phyloP scores from a whole-genome alignment of 2,797 vertebrate genomes.

The Phoeniculus purpureus region DNA sequence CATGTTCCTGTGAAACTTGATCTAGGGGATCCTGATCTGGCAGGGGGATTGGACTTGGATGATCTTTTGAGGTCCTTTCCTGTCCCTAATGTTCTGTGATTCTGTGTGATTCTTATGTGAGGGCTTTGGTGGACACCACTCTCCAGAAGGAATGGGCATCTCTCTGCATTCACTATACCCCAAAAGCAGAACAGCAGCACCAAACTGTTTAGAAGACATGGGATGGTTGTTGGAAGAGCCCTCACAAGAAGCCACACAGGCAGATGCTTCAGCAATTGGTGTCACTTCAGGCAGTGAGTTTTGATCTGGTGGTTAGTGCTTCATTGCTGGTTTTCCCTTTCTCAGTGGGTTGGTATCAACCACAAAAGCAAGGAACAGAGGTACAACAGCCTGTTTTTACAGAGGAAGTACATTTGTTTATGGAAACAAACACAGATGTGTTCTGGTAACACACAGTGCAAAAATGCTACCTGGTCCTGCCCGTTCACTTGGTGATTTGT shows the following conservation, averaged over 20 bases:
- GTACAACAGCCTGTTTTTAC: not conserved
- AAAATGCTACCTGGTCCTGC: not conserved
- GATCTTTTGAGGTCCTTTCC: too few relatives aligned
- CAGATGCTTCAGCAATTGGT: not conserved
- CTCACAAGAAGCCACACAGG: not conserved
- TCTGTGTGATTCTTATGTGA: not conserved
- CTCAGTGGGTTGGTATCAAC: not conserved
- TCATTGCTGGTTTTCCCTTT: not conserved
- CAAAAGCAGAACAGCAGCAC: not conserved
- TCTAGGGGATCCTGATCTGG: too few relatives aligned
- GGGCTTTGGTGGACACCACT: not conserved
- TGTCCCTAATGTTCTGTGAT: too few relatives aligned
- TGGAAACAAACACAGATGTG: not conserved
- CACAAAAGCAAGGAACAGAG: not conserved
- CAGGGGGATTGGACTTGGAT: too few relatives aligned
- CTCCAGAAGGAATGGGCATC: not conserved
- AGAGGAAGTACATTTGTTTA: not conserved
- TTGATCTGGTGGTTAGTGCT: not conserved
- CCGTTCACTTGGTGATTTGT: not conserved
- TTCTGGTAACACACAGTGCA: not conserved
- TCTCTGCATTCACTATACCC: accelerated
- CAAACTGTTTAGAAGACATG: not conserved
- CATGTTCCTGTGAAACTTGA: too few relatives aligned
- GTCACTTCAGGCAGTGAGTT: not conserved
- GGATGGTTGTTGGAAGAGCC: not conserved